phyloP scores from a whole-genome alignment of 1,140 invertebrate genomes.

The Trichomalopsis sarcophagae region DNA sequence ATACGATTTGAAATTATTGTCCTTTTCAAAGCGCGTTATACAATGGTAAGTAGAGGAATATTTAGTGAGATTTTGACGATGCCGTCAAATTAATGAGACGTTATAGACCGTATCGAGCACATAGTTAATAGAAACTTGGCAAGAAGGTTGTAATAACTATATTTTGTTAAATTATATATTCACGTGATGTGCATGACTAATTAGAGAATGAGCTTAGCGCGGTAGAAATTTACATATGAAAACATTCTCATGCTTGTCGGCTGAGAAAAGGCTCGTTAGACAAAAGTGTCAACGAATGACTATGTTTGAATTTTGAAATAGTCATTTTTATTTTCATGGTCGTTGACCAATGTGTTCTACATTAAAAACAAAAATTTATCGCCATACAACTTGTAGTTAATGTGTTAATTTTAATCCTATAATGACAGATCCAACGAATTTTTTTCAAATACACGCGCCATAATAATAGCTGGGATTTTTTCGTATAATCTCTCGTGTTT shows the following conservation, averaged over 20 bases:
- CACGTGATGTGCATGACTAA: not conserved
- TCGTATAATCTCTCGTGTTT: no score
- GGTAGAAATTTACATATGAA: conserved; percentile 31
- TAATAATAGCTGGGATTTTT: no score
- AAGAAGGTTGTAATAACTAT: not conserved
- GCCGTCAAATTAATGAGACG: no score
- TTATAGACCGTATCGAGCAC: no score
- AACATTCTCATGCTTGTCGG: conserved; percentile 1
- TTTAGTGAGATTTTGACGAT: no score
- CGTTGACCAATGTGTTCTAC: no score
- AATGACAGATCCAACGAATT: no score
- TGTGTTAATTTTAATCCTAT: no score
- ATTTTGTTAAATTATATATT: not conserved
- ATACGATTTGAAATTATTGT: no score
- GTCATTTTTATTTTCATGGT: not conserved
- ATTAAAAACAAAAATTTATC: no score
- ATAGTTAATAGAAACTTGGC: not conserved
- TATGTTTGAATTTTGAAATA: not conserved
- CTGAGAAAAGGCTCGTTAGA: not conserved
- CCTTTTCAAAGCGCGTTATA: not conserved
- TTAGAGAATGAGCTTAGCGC: not conserved
- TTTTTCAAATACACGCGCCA: no score
- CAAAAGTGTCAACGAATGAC: not conserved
- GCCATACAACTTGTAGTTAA: no score
- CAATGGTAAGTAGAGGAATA: not conserved